Evolutionary conservation across 2,113 vertebrate genomes (phyloP).

Genomic region (Lagopus leucura): DNA sequence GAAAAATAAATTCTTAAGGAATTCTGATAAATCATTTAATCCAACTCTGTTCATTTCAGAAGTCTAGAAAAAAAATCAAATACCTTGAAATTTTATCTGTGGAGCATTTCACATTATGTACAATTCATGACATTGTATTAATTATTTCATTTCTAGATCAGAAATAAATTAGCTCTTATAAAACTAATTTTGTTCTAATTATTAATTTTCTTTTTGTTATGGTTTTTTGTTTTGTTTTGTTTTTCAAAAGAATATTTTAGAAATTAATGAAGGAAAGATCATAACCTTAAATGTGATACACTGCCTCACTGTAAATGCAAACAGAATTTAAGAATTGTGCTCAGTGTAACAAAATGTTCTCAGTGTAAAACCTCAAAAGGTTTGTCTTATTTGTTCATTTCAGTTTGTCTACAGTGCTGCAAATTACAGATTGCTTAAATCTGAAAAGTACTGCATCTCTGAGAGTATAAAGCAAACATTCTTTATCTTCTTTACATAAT

Average conservation of each 20-base stretch:
- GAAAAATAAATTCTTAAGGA: background rate
- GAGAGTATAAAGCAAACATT: constrained; percentile 19
- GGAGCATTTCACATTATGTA: background rate
- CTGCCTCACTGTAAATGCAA: background rate
- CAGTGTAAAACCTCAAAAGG: background rate
- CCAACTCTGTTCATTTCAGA: background rate
- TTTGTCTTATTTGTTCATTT: constrained; percentile 32
- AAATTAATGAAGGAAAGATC: background rate
- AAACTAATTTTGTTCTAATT: background rate
- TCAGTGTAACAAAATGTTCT: background rate
- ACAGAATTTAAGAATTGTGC: background rate
- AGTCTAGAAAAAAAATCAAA: background rate
- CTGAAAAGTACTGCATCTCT: background rate
- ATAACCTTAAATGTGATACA: background rate
- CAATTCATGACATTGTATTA: background rate
- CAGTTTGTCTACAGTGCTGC: background rate
- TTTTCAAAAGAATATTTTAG: background rate
- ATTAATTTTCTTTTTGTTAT: too few relatives aligned
- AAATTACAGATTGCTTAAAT: background rate
- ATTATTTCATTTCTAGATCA: background rate
- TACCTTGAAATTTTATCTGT: background rate
- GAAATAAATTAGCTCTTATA: background rate
- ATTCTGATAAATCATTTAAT: background rate
- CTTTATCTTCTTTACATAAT: constrained; percentile 36
- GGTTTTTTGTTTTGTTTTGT: background rate